These are phyloP conservation scores for Crotalus viridis DNA, from an alignment of 2,113 vertebrate species.

Conservation along the genomic window DNA sequence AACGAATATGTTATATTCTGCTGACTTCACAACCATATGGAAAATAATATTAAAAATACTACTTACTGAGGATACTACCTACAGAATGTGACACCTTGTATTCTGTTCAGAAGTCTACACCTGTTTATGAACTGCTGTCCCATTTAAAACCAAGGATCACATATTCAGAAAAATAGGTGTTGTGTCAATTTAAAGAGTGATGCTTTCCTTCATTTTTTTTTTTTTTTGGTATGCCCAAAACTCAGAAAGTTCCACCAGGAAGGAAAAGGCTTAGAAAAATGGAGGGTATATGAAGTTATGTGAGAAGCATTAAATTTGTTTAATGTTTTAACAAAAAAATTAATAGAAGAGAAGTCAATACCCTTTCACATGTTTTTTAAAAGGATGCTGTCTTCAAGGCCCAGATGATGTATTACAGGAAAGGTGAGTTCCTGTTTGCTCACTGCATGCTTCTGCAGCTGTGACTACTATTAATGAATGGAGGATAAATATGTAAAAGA, in stretches of 20 bases:
- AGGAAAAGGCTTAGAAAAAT: conserved; percentile 2
- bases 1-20: neutral
- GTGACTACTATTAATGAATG: neutral
- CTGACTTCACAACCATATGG: neutral
- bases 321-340: neutral
- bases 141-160: neutral
- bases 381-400: neutral
- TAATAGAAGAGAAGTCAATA: neutral
- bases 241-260: neutral
- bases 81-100: neutral
- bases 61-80: neutral
- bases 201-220: neutral
- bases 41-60: neutral
- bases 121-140: neutral
- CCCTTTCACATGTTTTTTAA: neutral
- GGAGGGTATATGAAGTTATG: neutral
- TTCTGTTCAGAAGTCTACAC: neutral
- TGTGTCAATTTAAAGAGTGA: neutral
- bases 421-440: neutral
- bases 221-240: neutral
- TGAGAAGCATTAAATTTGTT: neutral
- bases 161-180: neutral
- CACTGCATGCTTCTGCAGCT: neutral
- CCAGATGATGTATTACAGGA: neutral
- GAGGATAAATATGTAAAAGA: neutral